These are phyloP conservation scores for Oscheius sp. DNA, from an alignment of 2,888 invertebrate species.

Conservation along the genomic window DNA sequence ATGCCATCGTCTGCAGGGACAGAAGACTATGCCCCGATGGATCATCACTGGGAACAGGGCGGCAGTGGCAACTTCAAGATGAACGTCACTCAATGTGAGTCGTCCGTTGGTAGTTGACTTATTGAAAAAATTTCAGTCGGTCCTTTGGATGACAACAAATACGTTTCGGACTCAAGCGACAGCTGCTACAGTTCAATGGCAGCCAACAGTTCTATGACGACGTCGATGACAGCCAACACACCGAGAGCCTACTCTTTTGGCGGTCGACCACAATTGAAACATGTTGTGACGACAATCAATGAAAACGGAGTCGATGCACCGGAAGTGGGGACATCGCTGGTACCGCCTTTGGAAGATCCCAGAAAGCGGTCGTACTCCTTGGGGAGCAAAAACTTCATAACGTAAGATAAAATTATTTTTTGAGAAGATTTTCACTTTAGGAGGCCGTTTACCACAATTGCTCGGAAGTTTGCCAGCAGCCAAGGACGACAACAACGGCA, in stretches of 20 bases:
- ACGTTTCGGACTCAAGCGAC: slow-evolving; percentile 58
- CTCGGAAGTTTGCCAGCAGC: slow-evolving; percentile 18
- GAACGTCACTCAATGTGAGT: slow-evolving; percentile 41
- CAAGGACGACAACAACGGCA: slow-evolving; percentile 32
- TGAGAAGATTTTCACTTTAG: not conserved
- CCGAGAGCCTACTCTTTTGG: slow-evolving; percentile 51
- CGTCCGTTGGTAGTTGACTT: not conserved
- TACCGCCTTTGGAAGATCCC: slow-evolving; percentile 53
- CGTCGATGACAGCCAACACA: slow-evolving; percentile 20
- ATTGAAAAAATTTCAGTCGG: slow-evolving; percentile 14
- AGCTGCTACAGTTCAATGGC: slow-evolving; percentile 63
- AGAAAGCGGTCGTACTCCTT: slow-evolving; percentile 65
- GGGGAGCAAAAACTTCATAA: slow-evolving; percentile 51
- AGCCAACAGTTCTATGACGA: slow-evolving; percentile 33
- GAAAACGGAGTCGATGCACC: slow-evolving; percentile 7
- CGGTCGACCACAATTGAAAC: slow-evolving; percentile 38
- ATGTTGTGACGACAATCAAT: slow-evolving; percentile 8
- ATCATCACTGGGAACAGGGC: slow-evolving; percentile 35
- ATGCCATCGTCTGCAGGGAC: slow-evolving; percentile 3
- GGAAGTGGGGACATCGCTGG: slow-evolving; percentile 32
- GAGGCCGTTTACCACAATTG: slow-evolving; percentile 21
- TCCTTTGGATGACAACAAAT: slow-evolving; percentile 39
- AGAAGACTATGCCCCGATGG: slow-evolving; percentile 39
- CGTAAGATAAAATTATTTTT: slow-evolving; percentile 11
- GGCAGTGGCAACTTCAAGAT: slow-evolving; percentile 36